phyloP scores from a whole-genome alignment of 2,113 vertebrate genomes.

The Cheirogaleus medius region DNA sequence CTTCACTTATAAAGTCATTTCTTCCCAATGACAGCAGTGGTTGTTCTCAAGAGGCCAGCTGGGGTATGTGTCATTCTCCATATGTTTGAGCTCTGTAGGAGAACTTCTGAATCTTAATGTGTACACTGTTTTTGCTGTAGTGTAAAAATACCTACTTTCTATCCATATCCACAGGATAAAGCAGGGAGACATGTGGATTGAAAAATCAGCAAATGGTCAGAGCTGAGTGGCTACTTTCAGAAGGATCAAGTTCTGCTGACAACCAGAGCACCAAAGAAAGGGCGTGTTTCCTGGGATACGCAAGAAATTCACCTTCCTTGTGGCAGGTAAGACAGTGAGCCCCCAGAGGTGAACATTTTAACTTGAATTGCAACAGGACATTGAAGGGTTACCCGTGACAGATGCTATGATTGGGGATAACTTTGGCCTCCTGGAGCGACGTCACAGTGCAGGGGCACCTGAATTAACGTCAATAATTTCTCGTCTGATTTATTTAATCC shows the following conservation, averaged over 20 bases:
- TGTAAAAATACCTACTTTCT: background rate
- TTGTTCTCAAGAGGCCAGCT: background rate
- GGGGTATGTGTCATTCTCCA: background rate
- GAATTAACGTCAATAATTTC: background rate
- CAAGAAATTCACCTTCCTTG: background rate
- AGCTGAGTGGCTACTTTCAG: background rate
- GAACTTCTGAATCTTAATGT: background rate
- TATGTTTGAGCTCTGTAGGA: background rate
- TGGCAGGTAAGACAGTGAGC: too few relatives aligned
- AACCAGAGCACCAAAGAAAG: background rate
- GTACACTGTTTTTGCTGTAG: background rate
- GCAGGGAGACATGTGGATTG: background rate
- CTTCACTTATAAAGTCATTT: background rate
- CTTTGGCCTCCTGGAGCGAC: background rate
- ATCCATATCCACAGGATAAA: background rate
- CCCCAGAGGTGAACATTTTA: background rate
- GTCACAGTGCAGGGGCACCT: too few relatives aligned
- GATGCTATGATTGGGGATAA: background rate
- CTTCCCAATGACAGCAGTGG: background rate
- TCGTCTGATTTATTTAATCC: background rate
- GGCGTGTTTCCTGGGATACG: background rate
- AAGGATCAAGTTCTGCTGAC: background rate
- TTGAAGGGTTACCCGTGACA: background rate
- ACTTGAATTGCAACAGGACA: background rate
- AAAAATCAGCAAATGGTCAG: background rate